Percentiles rank a stretch among this genome's conserved stretches.
Evolutionary conservation across 2,113 vertebrate species (phyloP).

Genomic region (Lepidothrix coronata): DNA sequence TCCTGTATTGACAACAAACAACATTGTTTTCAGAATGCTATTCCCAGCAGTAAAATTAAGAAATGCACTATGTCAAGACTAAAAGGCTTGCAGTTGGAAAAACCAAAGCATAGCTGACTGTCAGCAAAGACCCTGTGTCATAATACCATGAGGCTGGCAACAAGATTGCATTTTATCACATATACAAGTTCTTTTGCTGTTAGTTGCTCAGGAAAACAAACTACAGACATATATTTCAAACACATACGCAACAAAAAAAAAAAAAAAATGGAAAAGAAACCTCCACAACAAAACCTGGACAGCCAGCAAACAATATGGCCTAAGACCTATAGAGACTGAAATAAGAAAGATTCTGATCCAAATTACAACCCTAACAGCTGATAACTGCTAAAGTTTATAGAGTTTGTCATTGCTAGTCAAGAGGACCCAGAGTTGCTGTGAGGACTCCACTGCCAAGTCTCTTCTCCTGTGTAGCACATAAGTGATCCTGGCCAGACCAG

Average conservation of each 20-base stretch:
- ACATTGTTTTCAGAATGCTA: neutral
- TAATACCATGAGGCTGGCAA: neutral
- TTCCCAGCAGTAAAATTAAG: neutral
- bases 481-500: neutral
- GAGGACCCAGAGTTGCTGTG: neutral
- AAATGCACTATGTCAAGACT: neutral
- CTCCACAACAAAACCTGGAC: neutral
- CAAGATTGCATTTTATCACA: neutral
- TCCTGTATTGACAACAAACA: neutral
- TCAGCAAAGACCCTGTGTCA: neutral
- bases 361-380: neutral
- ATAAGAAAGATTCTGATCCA: neutral
- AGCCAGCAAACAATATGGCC: neutral
- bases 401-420: neutral
- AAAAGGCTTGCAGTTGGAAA: neutral
- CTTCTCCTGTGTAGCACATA: neutral
- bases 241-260: neutral
- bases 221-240: neutral
- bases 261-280: neutral
- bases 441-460: neutral
- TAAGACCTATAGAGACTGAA: neutral
- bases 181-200: neutral
- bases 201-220: neutral
- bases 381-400: neutral
- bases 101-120: neutral